These are phyloP conservation scores for Drosophila pseudotakahashii DNA, from an alignment of 2,888 invertebrate genomes.

Conservation along the genomic window DNA sequence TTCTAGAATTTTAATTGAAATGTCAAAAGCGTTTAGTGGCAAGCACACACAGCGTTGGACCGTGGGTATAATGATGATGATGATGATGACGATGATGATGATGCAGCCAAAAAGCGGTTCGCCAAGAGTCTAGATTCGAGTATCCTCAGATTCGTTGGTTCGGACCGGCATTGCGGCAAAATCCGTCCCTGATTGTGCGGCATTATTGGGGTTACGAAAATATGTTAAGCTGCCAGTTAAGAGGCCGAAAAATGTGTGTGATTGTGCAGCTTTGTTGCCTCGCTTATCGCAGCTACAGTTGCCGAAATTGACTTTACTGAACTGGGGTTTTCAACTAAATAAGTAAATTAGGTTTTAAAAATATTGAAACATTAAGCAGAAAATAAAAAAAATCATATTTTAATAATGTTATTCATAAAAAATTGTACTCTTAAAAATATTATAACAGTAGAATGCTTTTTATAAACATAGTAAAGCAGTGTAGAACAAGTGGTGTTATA, in stretches of 20 bases:
- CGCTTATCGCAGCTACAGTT: conserved; percentile 1
- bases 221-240: conserved; percentile 60
- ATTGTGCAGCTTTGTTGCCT: conserved; percentile 6
- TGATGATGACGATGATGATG: conserved; percentile 18
- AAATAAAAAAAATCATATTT: too few species aligned
- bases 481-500: too few species aligned
- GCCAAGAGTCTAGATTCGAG: conserved; percentile 7
- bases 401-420: too few species aligned
- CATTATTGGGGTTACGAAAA: conserved; percentile 76
- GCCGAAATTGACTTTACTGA: not conserved
- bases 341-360: too few species aligned
- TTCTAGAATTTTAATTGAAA: conserved; percentile 78
- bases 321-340: too few species aligned
- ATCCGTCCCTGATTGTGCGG: conserved; percentile 68
- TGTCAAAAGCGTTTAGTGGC: conserved; percentile 78
- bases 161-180: conserved; percentile 64
- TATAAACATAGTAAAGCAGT: too few species aligned
- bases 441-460: too few species aligned
- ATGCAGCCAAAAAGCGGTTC: conserved; percentile 47
- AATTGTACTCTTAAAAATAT: too few species aligned
- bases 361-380: not conserved
- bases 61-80: conserved; percentile 23
- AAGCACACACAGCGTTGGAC: conserved; percentile 35
- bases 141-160: conserved; percentile 18
- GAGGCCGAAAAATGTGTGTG: conserved; percentile 22